Conservation (phyloP, 2,113 vertebrate species). For the Chloroceryle aenea region DNA sequence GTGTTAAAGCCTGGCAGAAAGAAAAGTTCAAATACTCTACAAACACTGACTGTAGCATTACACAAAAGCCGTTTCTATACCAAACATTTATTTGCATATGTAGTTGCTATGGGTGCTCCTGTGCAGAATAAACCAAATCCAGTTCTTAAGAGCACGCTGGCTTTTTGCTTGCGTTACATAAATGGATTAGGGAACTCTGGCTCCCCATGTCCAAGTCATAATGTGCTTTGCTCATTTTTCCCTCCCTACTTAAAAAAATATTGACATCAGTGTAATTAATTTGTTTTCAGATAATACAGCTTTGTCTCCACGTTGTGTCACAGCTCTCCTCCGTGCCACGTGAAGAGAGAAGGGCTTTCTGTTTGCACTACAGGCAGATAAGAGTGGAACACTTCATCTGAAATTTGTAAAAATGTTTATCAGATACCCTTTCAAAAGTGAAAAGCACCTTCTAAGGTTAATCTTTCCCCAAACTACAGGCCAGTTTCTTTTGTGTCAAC, state of each 20-base stretch:
- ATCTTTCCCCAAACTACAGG: background rate
- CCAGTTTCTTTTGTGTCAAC: background rate
- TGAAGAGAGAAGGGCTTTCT: background rate
- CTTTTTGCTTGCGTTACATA: background rate
- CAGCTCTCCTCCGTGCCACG: background rate
- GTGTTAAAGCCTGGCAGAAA: background rate
- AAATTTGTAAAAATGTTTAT: background rate
- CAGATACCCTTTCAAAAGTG: background rate
- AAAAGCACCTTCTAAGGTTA: background rate
- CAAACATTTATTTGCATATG: background rate
- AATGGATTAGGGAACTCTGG: background rate
- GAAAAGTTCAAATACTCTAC: background rate
- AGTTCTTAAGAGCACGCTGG: fast-evolving
- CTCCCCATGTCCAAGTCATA: background rate
- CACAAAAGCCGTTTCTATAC: background rate
- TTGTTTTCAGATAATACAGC: background rate
- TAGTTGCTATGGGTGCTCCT: background rate
- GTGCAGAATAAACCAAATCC: background rate
- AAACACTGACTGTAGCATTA: background rate
- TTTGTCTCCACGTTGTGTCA: background rate
- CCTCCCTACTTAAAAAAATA: background rate
- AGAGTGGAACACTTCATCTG: background rate
- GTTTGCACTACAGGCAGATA: background rate
- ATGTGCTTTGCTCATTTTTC: background rate
- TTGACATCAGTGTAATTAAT: background rate